A percentile compares a stretch with the other conserved stretches of the same genome.
These are phyloP conservation scores for Halesus radiatus DNA, from an alignment of 1,140 invertebrate genomes.

Conservation along the genomic window DNA sequence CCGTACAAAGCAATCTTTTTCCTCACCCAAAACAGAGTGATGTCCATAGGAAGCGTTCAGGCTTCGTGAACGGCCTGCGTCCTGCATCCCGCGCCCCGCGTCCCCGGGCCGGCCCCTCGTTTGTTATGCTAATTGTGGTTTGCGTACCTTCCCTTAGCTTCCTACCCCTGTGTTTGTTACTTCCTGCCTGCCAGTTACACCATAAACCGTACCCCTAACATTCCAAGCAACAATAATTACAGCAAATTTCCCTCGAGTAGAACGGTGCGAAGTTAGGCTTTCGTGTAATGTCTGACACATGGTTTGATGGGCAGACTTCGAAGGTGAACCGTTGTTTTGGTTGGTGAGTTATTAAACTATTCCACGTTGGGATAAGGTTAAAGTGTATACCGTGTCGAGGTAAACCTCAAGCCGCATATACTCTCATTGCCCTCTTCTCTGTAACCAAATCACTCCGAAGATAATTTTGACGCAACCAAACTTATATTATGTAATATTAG, in stretches of 20 bases:
- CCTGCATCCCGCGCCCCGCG: no score
- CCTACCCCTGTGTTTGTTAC: constrained; percentile 14
- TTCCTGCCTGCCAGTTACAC: constrained; percentile 34
- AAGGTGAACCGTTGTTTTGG: not conserved
- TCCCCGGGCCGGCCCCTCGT: constrained; percentile 44
- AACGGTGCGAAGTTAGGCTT: not conserved
- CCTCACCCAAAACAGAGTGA: constrained; percentile 12
- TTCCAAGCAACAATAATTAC: not conserved
- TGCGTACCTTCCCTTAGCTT: constrained; percentile 28
- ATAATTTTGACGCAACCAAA: no score
- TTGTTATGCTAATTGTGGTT: constrained; percentile 57
- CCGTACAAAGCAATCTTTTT: constrained; percentile 16
- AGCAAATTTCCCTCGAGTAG: not conserved
- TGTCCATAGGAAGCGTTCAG: constrained; percentile 38
- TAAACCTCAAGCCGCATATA: constrained; percentile 18
- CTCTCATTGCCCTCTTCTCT: no score
- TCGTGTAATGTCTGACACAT: not conserved
- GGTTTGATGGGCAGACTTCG: not conserved
- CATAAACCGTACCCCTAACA: constrained; percentile 10
- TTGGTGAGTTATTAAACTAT: not conserved
- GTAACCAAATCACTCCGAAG: no score
- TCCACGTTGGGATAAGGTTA: not conserved
- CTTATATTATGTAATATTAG: no score
- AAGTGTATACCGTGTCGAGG: not conserved
- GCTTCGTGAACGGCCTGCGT: constrained; percentile 23